A percentile compares a stretch with the other conserved stretches of the same genome.
Evolutionary conservation across 2,797 vertebrate species (phyloP).

Genomic region (Chelonia mydas): DNA sequence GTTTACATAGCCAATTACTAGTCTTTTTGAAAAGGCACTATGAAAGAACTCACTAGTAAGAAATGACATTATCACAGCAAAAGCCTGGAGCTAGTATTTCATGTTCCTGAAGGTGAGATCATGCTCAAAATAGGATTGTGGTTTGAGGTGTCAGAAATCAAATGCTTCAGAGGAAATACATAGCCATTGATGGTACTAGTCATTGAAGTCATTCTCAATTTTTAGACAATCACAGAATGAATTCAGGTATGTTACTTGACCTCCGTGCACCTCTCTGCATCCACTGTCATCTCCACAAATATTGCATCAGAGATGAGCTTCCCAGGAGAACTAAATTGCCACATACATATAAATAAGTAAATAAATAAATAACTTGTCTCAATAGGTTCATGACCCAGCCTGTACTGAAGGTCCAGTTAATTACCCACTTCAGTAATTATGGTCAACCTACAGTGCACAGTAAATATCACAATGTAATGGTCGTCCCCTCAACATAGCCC

Average conservation of each 20-base stretch:
- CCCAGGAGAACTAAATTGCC: not conserved
- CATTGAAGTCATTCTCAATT: not conserved
- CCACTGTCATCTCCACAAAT: not conserved
- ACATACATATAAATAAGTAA: not conserved
- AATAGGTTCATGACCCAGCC: not conserved
- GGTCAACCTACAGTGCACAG: not conserved
- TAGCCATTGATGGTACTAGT: not conserved
- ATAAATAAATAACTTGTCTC: not conserved
- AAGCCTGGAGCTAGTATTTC: not conserved
- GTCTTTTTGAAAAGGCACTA: not conserved
- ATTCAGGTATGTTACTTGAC: not conserved
- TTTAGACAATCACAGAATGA: not conserved
- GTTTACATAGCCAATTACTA: not conserved
- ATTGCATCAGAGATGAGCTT: not conserved
- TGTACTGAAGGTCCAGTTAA: not conserved
- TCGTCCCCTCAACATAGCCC: not conserved
- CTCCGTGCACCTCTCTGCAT: not conserved
- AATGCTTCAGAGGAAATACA: not conserved
- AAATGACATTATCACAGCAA: not conserved
- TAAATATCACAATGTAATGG: not conserved
- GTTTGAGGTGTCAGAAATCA: not conserved
- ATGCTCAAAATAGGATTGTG: not conserved
- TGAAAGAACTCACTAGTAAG: not conserved
- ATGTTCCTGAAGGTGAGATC: not conserved
- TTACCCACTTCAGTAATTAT: not conserved